Evolutionary conservation across 2,888 invertebrate genomes (phyloP).

Genomic region (Nemotelus pantherinus): DNA sequence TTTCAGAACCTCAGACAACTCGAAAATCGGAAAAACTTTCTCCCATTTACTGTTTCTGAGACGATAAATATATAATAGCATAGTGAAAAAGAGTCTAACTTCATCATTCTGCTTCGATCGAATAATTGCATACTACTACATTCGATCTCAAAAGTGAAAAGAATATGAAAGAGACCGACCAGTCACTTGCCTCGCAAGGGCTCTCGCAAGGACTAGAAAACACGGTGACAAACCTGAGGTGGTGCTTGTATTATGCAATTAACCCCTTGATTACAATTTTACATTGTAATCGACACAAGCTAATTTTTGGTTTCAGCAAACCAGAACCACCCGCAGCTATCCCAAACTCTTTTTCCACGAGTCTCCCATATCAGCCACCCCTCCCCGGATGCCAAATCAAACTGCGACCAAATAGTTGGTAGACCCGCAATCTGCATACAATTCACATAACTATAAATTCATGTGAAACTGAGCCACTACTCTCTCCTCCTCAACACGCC

Average conservation of each 20-base stretch:
- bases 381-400: background rate
- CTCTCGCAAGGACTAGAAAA: background rate
- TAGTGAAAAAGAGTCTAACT: no score
- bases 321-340: background rate
- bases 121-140: conserved; percentile 35
- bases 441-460: conserved; percentile 36
- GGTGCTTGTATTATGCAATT: conserved; percentile 27
- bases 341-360: background rate
- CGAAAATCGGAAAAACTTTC: no score
- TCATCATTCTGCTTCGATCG: background rate
- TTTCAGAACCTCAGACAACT: no score
- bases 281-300: conserved; percentile 31
- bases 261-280: conserved; percentile 30
- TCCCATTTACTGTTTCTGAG: no score
- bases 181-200: background rate
- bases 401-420: background rate
- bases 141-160: background rate
- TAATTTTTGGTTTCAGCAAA: conserved; percentile 23
- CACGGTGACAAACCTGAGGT: background rate
- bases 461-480: conserved; percentile 1
- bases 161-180: conserved; percentile 23
- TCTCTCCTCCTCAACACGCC: background rate
- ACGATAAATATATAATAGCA: no score
- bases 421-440: conserved; percentile 13
- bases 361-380: background rate